Conservation (phyloP, 2,113 vertebrate species). For the Coracopsis vasa region DNA sequence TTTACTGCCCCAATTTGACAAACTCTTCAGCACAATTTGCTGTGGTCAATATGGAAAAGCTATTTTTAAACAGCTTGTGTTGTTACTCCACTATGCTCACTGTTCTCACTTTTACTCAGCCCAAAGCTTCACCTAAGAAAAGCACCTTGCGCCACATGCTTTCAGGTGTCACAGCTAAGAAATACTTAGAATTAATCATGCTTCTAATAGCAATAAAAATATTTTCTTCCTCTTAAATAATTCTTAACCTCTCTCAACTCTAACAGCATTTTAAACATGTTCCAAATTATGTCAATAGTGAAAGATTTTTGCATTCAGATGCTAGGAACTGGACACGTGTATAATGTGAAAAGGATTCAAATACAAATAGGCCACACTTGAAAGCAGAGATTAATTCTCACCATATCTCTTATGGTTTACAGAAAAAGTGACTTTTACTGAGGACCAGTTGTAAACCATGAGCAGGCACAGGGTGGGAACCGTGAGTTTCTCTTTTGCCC, state of each 20-base stretch:
- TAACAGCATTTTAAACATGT: neutral
- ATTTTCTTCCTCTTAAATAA: neutral
- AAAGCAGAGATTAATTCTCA: neutral
- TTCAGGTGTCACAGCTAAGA: neutral
- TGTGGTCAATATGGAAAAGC: neutral
- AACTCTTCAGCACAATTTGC: neutral
- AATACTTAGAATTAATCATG: neutral
- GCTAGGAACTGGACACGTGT: neutral
- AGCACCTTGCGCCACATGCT: neutral
- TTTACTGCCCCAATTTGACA: neutral
- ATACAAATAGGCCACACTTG: neutral
- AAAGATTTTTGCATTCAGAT: neutral
- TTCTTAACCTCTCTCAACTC: neutral
- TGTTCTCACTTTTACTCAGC: neutral
- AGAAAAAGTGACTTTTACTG: neutral
- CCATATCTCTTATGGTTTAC: neutral
- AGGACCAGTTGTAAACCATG: neutral
- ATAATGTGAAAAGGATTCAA: neutral
- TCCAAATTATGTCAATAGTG: neutral
- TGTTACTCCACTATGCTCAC: neutral
- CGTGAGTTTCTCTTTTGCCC: neutral
- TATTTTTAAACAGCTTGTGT: neutral
- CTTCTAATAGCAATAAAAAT: neutral
- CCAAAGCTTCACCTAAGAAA: neutral
- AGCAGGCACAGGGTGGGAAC: neutral